A percentile compares a stretch with the other conserved stretches of the same genome.
phyloP scores from a whole-genome alignment of 2,888 invertebrate genomes.

The Bimastos eiseni region DNA sequence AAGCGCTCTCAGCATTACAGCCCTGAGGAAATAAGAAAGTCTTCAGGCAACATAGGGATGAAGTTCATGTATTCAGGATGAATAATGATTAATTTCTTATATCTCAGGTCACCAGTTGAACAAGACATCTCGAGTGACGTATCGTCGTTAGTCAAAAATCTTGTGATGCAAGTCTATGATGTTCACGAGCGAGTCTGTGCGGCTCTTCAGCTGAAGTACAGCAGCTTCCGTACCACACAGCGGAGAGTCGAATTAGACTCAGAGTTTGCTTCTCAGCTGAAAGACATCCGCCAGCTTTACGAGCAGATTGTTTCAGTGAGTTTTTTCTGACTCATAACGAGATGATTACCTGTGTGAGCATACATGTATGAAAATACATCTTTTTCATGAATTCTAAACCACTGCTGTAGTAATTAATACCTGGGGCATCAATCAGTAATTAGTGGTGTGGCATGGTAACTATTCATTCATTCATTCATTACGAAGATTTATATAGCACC shows the following conservation, averaged over 20 bases:
- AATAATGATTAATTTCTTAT: not conserved
- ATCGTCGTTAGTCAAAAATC: conserved; percentile 17
- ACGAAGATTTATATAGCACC: too few relatives aligned
- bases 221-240: conserved; percentile 34
- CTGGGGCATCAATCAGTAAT: not conserved
- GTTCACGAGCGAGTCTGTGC: conserved; percentile 40
- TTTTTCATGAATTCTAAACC: not conserved
- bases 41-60: too few relatives aligned
- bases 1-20: too few relatives aligned
- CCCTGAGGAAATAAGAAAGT: too few relatives aligned
- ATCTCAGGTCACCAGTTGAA: not conserved
- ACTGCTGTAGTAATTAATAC: not conserved
- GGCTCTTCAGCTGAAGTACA: conserved; percentile 42
- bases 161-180: conserved; percentile 35
- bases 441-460: not conserved
- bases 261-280: conserved; percentile 1
- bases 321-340: not conserved
- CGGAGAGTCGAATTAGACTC: not conserved
- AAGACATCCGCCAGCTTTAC: not conserved
- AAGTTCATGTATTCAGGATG: not conserved
- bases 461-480: too few relatives aligned
- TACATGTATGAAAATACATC: not conserved
- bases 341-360: too few relatives aligned
- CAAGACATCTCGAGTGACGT: not conserved
- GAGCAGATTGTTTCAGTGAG: conserved; percentile 7